Conservation (phyloP, 2,888 invertebrate species). For the Meliscaeva auricollis region DNA sequence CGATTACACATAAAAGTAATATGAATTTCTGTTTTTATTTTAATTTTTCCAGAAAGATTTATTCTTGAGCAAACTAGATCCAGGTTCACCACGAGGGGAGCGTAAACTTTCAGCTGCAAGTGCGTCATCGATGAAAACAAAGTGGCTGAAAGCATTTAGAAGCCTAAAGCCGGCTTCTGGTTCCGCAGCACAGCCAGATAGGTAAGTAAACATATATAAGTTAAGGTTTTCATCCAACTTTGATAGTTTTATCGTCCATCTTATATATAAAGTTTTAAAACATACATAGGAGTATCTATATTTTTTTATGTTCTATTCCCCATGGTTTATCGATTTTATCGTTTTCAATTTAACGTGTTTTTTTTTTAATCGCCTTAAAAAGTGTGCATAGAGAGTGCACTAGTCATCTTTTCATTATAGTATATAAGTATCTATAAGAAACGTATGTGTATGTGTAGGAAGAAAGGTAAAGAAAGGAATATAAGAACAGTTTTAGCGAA, state of each 20-base stretch:
- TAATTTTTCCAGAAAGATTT: constrained; percentile 91
- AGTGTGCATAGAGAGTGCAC: constrained; percentile 52
- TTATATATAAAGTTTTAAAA: constrained; percentile 29
- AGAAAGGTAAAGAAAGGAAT: neutral
- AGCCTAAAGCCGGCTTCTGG: constrained; percentile 93
- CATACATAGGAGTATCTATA: neutral
- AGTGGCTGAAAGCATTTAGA: constrained; percentile 98
- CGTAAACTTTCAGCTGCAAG: constrained; percentile 94
- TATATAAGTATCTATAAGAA: neutral
- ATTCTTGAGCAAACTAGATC: constrained; percentile 91
- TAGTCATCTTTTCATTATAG: constrained; percentile 34
- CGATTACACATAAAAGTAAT: neutral
- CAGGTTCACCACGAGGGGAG: constrained; percentile 87
- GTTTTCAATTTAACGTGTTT: constrained; percentile 19
- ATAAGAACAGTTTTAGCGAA: constrained; percentile 36
- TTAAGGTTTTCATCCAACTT: constrained; percentile 37
- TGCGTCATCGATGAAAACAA: constrained; percentile 96
- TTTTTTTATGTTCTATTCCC: neutral
- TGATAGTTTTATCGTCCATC: constrained; percentile 33
- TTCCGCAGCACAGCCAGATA: constrained; percentile 85
- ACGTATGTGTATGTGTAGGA: neutral
- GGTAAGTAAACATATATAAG: constrained; percentile 85
- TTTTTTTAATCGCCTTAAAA: constrained; percentile 49
- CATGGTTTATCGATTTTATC: constrained; percentile 52
- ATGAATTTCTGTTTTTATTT: constrained; percentile 50